Conservation (phyloP, 2,888 invertebrate species). For the Drosophila meridiana region DNA sequence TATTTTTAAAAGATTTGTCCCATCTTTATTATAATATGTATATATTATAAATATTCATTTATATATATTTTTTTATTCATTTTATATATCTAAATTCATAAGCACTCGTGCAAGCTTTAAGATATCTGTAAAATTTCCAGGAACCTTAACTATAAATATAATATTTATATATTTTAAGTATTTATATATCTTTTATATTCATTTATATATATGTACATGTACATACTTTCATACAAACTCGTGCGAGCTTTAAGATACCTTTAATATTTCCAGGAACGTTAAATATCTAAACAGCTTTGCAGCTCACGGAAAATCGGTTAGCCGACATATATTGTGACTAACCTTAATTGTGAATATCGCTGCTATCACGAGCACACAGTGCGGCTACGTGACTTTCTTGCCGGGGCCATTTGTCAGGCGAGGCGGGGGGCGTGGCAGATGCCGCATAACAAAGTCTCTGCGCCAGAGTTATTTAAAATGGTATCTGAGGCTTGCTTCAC, state of each 20-base stretch:
- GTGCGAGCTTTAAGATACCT: background rate
- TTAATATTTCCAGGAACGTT: background rate
- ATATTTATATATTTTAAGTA: too few relatives aligned
- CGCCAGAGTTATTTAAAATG: constrained; percentile 57
- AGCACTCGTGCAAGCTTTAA: background rate
- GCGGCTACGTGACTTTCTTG: constrained; percentile 63
- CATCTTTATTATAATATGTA: too few relatives aligned
- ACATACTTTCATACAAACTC: too few relatives aligned
- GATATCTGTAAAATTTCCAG: background rate
- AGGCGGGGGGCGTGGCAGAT: constrained; percentile 8
- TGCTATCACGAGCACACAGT: constrained; percentile 48
- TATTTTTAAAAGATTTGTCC: too few relatives aligned
- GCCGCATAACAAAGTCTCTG: constrained; percentile 10
- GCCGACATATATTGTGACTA: constrained; percentile 19
- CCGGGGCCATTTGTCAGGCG: constrained; percentile 43
- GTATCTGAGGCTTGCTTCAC: constrained; percentile 51
- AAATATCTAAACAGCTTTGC: background rate
- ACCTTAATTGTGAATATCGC: constrained; percentile 37
- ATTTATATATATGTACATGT: too few relatives aligned
- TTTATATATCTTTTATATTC: too few relatives aligned
- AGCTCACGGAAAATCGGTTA: constrained; percentile 26
- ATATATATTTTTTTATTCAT: background rate
- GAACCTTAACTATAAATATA: background rate
- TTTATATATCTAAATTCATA: too few relatives aligned
- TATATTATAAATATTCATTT: too few relatives aligned